Base-by-base conservation (phyloP, 2,113 vertebrate genomes). In the Gobiocypris rarus region DNA sequence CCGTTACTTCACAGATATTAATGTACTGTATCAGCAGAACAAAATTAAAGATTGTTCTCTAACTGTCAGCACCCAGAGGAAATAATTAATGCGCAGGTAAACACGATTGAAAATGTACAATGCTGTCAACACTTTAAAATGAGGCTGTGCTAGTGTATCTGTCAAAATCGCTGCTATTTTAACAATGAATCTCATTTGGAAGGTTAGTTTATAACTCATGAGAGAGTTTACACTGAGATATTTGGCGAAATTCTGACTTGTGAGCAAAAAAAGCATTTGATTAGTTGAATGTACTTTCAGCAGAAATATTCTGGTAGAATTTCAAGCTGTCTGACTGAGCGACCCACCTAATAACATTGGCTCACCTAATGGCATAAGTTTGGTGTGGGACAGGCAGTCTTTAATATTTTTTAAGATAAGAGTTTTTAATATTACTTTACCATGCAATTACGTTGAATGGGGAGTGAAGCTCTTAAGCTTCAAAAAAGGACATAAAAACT, bases 41-140 rank as follows among this genome's bases (percentile, higher is more conserved):
- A 17, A 74, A 74, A 50, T 74, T 11, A 74, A 52, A 52, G n/a
- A 26, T 26, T 26, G 71, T 52, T 74, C 24, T 24, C 8, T 1
- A 59, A 45, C 34, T 52, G 17, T 74, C 77, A 70, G 48, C 52
- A 58, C 73, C 73, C 48, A 45, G 41, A 84, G 85, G 85, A 85
- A 59, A 75, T 81, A 59, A 75, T 81, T 79, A 83, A 41, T 56
- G 54, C n/a, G 34, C 79, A 52, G 34, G 80, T 73, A 56, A 73
- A 69, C 19, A 50, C 54, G 50, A 26, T 22, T 50, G 54, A 22
- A 56, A 52, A 75, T 71, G 5, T 56, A 75, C 19, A 84, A 43
- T 26, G 38, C 17, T 41, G 38, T 48, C 56, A 79, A 65, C 4
- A 7, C n/a, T 63, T 48, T 10, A 22, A 63, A 67, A 75, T 28